Conservation (phyloP, 2,888 invertebrate species). For the Euclidia mi region DNA sequence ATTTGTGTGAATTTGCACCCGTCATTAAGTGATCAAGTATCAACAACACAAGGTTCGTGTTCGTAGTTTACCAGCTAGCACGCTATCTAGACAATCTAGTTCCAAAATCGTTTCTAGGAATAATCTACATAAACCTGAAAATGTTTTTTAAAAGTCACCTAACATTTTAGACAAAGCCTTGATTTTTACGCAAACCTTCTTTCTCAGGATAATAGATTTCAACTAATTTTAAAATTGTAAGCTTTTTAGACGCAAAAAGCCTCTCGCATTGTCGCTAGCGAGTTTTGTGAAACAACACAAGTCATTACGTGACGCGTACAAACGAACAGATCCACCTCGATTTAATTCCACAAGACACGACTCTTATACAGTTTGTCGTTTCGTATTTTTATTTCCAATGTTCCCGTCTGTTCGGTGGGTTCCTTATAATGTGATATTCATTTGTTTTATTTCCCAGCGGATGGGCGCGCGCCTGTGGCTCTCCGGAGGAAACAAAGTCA, state of each 20-base stretch:
- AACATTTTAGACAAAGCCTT: not conserved
- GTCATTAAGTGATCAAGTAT: conserved; percentile 38
- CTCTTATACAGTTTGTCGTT: conserved; percentile 67
- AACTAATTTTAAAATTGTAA: conserved; percentile 21
- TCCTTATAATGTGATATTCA: conserved; percentile 78
- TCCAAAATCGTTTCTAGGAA: conserved; percentile 33
- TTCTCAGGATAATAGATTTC: conserved; percentile 4
- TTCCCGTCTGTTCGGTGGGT: conserved; percentile 44
- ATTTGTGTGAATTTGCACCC: conserved; percentile 25
- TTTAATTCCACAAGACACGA: conserved; percentile 71
- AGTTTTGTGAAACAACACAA: conserved; percentile 63
- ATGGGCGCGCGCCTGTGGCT: conserved; percentile 70
- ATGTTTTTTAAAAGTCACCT: conserved; percentile 5
- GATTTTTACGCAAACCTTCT: not conserved
- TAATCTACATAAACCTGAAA: conserved; percentile 2
- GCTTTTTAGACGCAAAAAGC: conserved; percentile 28
- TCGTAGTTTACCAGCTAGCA: conserved; percentile 31
- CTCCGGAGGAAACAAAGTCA: conserved; percentile 83
- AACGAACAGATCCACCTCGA: conserved; percentile 68
- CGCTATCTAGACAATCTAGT: conserved; percentile 36
- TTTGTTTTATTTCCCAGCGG: conserved; percentile 84
- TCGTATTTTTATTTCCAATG: conserved; percentile 70
- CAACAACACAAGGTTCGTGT: conserved; percentile 28
- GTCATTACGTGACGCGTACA: conserved; percentile 59
- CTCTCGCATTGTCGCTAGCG: conserved; percentile 22